Evolutionary conservation across 1,140 invertebrate genomes (phyloP).

Genomic region (Anastrepha obliqua): DNA sequence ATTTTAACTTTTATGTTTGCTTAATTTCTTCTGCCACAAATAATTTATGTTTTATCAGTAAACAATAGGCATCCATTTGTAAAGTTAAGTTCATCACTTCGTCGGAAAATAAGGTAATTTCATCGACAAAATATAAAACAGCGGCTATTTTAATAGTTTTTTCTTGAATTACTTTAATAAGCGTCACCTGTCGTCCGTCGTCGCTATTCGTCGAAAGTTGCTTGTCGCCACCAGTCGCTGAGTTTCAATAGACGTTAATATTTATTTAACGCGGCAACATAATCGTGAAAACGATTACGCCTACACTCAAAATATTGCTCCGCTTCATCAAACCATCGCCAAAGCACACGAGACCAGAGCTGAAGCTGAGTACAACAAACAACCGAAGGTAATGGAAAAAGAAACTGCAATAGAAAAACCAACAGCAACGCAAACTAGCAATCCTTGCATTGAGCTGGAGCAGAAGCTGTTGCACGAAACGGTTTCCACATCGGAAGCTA

Average conservation of each 20-base stretch:
- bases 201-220: background rate
- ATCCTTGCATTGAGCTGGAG: background rate
- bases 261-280: slow-evolving; percentile 56
- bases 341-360: background rate
- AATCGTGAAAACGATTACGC: slow-evolving; percentile 56
- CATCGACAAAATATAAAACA: too few relatives aligned
- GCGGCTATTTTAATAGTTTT: too few relatives aligned
- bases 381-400: background rate
- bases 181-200: background rate
- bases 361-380: background rate
- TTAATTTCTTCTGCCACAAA: too few relatives aligned
- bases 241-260: slow-evolving; percentile 23
- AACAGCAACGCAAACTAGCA: background rate
- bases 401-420: background rate
- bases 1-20: too few relatives aligned
- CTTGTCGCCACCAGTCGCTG: background rate
- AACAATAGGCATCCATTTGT: too few relatives aligned
- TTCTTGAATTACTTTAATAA: too few relatives aligned
- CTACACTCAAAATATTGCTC: slow-evolving; percentile 38
- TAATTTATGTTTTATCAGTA: too few relatives aligned
- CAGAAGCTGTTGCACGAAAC: slow-evolving; percentile 46
- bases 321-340: background rate
- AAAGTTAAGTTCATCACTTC: too few relatives aligned
- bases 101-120: too few relatives aligned
- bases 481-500: slow-evolving; percentile 53